A percentile compares a stretch with the other conserved stretches of the same genome.
Conservation (phyloP, 2,797 vertebrate genomes). For the Sebastes vulpes region DNA sequence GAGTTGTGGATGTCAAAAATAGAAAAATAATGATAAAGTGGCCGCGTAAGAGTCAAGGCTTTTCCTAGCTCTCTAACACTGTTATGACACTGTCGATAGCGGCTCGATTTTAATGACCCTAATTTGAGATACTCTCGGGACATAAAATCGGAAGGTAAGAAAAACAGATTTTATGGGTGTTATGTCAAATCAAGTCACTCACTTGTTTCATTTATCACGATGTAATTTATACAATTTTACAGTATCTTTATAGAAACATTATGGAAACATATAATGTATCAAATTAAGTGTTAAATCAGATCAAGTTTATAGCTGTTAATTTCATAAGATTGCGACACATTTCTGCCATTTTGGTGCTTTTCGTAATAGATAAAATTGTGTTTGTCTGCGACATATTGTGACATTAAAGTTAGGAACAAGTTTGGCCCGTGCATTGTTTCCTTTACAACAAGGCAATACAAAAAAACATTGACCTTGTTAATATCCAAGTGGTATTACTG, state of each 20-base stretch:
- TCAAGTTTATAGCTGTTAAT: not conserved
- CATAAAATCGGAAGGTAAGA: not conserved
- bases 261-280: not conserved
- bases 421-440: no score
- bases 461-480: no score
- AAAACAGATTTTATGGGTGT: not conserved
- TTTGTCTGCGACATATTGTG: not conserved
- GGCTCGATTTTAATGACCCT: not conserved
- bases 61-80: not conserved
- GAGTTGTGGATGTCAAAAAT: slow-evolving; percentile 49
- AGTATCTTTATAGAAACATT: not conserved
- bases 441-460: no score
- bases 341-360: not conserved
- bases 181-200: not conserved
- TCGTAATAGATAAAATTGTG: not conserved
- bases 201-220: not conserved
- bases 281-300: not conserved
- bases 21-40: slow-evolving; percentile 48
- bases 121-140: not conserved
- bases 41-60: not conserved
- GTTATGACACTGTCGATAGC: not conserved
- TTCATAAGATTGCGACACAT: not conserved
- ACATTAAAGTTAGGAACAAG: no score
- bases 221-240: not conserved
- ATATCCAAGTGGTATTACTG: no score